Base-by-base conservation (phyloP, 2,888 invertebrate genomes). In the Nymphalis urticae region DNA sequence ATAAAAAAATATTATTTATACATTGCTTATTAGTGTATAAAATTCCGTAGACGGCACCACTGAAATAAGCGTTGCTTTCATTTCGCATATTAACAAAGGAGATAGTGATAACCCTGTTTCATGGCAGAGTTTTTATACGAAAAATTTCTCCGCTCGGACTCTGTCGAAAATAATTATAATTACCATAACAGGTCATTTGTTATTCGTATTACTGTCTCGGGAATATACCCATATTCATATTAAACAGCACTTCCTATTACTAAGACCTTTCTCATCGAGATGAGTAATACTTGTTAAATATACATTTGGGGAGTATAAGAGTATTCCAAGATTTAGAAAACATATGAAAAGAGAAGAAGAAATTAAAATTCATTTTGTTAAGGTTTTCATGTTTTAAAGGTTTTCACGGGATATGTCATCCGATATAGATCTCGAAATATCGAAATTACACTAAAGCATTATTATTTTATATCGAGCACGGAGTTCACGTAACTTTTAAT, bases 121-220 rank as follows among this genome's bases (percentile, higher is more conserved):
- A 27, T 64, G 58, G 54, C 62, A 63, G 62, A 62, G 62, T 71
- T 71, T 54, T 60, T 65, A 71, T 68, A 58, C 65, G 51, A 42
- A 59, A 58, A 59, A 56, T 53, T 50, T 62, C 62, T 61, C 53
- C 62, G 71, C 62, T 21, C 65, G 68, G 68, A 53, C 65, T 16
- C 27, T 27, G 65, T 63, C 62, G 19, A 54, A 65, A 68, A 68
- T 68, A 68, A 71, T 71, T 71, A 65, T 65, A 71, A 71, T 71
- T 65, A 71, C 65, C 64, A 62, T 71, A 71, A 68, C 54, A 54
- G 54, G 27, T 54, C 17, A 32, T 54, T 54, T 27, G 27, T 54
- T 54, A 54, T 27, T 54, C 24, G 21, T 13, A 13, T 17, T 54
- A 54, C 16, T 6, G 27, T 54, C 54, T 8, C 27, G 10, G 24